These are phyloP conservation scores for Carposina sasakii DNA, from an alignment of 1,140 invertebrate species.

Conservation along the genomic window DNA sequence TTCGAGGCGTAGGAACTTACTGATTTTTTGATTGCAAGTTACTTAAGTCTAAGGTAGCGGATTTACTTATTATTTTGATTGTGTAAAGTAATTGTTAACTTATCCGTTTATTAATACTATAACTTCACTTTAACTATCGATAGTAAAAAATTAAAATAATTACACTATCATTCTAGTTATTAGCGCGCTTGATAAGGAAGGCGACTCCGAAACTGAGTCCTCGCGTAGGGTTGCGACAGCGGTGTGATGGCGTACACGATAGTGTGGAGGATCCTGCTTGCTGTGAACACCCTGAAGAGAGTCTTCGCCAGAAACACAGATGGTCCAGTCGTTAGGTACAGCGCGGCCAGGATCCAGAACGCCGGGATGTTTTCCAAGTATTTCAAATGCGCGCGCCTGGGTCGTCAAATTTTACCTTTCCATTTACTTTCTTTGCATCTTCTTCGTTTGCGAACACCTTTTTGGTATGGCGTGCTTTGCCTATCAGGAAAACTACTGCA, in stretches of 20 bases:
- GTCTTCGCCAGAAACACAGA: constrained; percentile 56
- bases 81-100: no score
- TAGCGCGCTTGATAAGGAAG: constrained; percentile 25
- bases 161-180: no score
- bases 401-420: constrained; percentile 70
- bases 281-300: constrained; percentile 74
- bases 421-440: constrained; percentile 41
- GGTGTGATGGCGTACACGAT: constrained; percentile 74
- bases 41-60: no score
- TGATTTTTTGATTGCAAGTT: no score
- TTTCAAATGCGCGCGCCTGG: constrained; percentile 76
- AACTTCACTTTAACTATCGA: no score
- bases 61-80: no score
- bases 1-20: no score
- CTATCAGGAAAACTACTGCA: constrained; percentile 66
- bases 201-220: constrained; percentile 56
- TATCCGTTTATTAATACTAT: no score
- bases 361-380: constrained; percentile 81
- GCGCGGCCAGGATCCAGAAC: constrained; percentile 74
- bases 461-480: constrained; percentile 43
- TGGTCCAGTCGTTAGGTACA: constrained; percentile 76
- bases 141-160: no score
- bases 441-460: constrained; percentile 41
- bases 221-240: constrained; percentile 75
- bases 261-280: constrained; percentile 74